A percentile compares a stretch with the other conserved stretches of the same genome.
These are phyloP conservation scores for Caenorhabditis becei DNA, from an alignment of 2,888 invertebrate genomes.

Conservation along the genomic window DNA sequence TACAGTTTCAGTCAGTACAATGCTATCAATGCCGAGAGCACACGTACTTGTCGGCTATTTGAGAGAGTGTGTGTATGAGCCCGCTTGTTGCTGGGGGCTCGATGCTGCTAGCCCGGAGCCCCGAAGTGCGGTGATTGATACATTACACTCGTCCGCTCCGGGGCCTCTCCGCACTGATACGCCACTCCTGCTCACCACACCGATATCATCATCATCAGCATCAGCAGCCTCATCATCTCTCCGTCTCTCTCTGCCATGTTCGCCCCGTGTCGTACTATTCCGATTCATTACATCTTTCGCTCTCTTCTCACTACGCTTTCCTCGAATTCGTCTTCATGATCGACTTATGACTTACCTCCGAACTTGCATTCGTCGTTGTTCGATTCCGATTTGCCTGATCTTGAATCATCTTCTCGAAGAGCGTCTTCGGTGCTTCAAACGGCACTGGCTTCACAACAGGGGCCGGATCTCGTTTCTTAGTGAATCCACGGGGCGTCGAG, in stretches of 20 bases:
- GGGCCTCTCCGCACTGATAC: slow-evolving; percentile 51
- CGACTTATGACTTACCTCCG: slow-evolving; percentile 19
- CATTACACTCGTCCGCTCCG: slow-evolving; percentile 56
- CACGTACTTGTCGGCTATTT: slow-evolving; percentile 53
- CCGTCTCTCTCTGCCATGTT: slow-evolving; percentile 15
- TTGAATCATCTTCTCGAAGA: slow-evolving; percentile 75
- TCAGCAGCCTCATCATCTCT: slow-evolving; percentile 23
- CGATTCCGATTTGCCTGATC: slow-evolving; percentile 57
- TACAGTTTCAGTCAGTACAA: slow-evolving; percentile 1
- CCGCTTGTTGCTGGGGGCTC: slow-evolving; percentile 26
- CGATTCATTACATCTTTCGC: slow-evolving; percentile 47
- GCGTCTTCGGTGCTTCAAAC: slow-evolving; percentile 80
- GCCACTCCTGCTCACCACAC: slow-evolving; percentile 23
- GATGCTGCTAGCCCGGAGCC: slow-evolving; percentile 1
- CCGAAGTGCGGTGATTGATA: slow-evolving; percentile 62
- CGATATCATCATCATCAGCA: slow-evolving; percentile 50
- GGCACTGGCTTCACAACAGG: slow-evolving; percentile 66
- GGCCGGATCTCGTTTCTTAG: slow-evolving; percentile 39
- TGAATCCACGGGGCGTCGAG: slow-evolving; percentile 51
- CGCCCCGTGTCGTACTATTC: slow-evolving; percentile 25
- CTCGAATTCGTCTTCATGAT: neutral
- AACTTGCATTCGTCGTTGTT: slow-evolving; percentile 8
- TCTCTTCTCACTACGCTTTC: neutral
- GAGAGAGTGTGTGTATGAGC: slow-evolving; percentile 45
- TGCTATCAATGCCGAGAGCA: slow-evolving; percentile 34